Evolutionary conservation across 2,888 invertebrate species (phyloP).

Genomic region (Parelbella ahira): DNA sequence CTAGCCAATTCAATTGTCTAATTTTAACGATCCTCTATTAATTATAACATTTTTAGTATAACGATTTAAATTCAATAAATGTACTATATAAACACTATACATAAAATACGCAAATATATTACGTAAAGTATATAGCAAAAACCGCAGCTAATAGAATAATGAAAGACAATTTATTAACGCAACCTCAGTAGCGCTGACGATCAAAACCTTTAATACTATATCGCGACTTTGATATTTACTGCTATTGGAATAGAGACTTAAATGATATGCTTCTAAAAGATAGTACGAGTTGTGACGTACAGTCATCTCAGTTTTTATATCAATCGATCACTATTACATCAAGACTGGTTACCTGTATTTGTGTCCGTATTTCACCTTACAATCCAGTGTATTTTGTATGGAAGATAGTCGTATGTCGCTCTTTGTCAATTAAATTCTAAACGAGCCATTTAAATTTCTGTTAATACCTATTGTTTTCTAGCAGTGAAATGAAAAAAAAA

Average conservation of each 20-base stretch:
- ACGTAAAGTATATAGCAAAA: constrained; percentile 4
- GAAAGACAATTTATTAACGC: constrained; percentile 12
- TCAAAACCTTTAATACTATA: no score
- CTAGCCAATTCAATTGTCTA: no score
- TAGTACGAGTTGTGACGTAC: background rate
- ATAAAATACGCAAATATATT: no score
- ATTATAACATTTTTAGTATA: no score
- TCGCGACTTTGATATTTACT: constrained; percentile 2
- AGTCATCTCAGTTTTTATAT: constrained; percentile 22
- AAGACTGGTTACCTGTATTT: constrained; percentile 1
- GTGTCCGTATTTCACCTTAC: background rate
- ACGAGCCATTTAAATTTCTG: no score
- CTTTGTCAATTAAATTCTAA: no score
- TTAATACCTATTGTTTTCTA: no score
- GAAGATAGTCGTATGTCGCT: background rate
- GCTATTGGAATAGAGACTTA: background rate
- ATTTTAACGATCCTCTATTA: no score
- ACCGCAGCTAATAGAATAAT: constrained; percentile 12
- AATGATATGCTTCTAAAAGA: background rate
- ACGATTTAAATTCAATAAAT: no score
- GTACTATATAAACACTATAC: no score
- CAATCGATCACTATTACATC: constrained; percentile 25
- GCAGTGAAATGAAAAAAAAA: no score
- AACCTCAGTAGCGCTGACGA: background rate
- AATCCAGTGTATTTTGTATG: background rate